These are phyloP conservation scores for Cryptocephalus moraei DNA, from an alignment of 2,888 invertebrate genomes.

Conservation along the genomic window DNA sequence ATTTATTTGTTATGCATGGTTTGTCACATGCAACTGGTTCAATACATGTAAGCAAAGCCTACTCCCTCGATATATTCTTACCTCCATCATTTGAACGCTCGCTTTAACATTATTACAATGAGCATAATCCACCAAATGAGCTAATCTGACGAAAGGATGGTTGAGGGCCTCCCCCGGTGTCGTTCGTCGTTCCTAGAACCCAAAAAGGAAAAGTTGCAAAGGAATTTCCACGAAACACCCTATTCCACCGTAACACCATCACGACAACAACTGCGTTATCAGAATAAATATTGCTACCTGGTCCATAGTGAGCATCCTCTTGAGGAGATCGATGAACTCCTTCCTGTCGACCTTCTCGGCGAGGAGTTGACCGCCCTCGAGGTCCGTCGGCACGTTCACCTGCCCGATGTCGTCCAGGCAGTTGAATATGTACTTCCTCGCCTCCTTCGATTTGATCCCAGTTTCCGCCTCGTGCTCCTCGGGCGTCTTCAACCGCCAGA, in stretches of 20 bases:
- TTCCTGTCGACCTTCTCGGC: conserved; percentile 95
- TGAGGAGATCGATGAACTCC: conserved; percentile 95
- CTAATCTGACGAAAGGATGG: conserved; percentile 88
- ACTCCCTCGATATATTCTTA: conserved; percentile 24
- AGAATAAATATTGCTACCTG: conserved; percentile 53
- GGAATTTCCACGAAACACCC: conserved; percentile 1
- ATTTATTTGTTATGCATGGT: no score
- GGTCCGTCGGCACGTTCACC: conserved; percentile 93
- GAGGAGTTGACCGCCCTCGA: conserved; percentile 91
- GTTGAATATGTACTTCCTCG: conserved; percentile 98
- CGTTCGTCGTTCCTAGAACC: conserved; percentile 74
- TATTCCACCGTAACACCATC: background rate
- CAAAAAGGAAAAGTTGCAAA: conserved; percentile 12
- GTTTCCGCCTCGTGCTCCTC: conserved; percentile 98
- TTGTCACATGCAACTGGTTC: no score
- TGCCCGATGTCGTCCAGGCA: conserved; percentile 97
- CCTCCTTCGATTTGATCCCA: conserved; percentile 97
- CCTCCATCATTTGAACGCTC: conserved; percentile 97
- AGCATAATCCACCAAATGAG: conserved; percentile 90
- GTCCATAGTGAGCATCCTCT: conserved; percentile 98
- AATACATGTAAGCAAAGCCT: no score
- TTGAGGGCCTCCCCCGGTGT: conserved; percentile 93
- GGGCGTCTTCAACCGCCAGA: conserved; percentile 84
- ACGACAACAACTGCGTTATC: background rate
- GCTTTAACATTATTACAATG: conserved; percentile 96